phyloP scores from a whole-genome alignment of 23 tunicate genomes.

The Halocynthia aurantium region DNA sequence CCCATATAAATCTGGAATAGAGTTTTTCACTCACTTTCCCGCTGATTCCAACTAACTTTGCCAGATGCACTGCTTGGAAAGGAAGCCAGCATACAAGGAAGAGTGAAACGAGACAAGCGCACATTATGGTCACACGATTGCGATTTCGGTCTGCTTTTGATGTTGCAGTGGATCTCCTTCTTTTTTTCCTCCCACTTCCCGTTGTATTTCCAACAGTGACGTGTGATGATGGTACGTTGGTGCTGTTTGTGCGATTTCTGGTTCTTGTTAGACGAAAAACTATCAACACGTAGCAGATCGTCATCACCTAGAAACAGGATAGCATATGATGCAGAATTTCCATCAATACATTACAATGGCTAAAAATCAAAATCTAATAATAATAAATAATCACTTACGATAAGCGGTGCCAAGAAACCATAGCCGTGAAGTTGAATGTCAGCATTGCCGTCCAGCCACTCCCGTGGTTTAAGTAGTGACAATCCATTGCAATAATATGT shows the following conservation, averaged over 20 bases:
- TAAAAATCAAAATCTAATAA: too few species aligned
- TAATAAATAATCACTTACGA: too few species aligned
- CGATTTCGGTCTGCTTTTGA: constrained; percentile 41
- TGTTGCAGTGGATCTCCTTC: constrained; percentile 8
- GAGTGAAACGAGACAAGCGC: constrained; percentile 53
- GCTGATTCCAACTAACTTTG: constrained; percentile 36
- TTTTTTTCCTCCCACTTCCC: neutral
- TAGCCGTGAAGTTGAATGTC: constrained; percentile 43
- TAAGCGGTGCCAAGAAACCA: constrained; percentile 50
- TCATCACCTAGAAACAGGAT: constrained; percentile 38
- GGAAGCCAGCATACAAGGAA: constrained; percentile 73
- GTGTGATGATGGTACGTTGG: too few species aligned
- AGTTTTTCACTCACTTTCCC: neutral
- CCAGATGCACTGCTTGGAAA: constrained; percentile 57
- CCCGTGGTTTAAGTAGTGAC: constrained; percentile 34
- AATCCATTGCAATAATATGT: neutral
- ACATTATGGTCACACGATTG: constrained; percentile 67
- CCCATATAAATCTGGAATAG: neutral
- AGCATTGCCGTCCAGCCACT: constrained; percentile 31
- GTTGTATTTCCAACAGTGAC: too few species aligned
- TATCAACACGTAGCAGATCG: constrained; percentile 61
- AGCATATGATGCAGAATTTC: too few species aligned
- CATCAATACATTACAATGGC: too few species aligned
- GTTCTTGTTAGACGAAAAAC: constrained; percentile 17
- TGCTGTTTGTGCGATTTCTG: neutral